Base-by-base conservation (phyloP, 1,140 invertebrate species). In the Drosophila fuyamai region DNA sequence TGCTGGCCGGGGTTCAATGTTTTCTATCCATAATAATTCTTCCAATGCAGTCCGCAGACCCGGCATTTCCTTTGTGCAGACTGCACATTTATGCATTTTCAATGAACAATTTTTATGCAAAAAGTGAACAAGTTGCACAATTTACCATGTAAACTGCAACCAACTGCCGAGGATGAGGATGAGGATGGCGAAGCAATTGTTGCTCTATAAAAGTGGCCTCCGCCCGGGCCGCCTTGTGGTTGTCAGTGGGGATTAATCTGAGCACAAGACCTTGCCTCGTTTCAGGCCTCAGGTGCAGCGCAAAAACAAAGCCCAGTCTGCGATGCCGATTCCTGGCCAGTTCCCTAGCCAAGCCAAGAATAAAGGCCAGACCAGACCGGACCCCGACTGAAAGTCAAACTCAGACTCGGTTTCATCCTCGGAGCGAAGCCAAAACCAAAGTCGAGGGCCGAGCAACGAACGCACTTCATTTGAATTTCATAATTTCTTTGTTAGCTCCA, bases 71-170 rank as follows among this genome's bases (percentile, higher is more conserved):
- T 85, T 85, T 86, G 82, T 83, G 71, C 83, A 76, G 79, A 84
- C 82, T 89, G 84, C 84, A 86, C 83, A 89, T 89, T 89, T 89
- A 89, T 89, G 84, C 84, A 89, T 89, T 89, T 89, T 89, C 85
- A 89, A 89, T 89, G 84, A 89, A 89, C 84, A 89, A 89, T 89
- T 89, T 89, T 89, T 89, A 89, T 89, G 84, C 84, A 89, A 89
- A 89, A 89, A 84, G 84, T 89, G 85, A 89, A 89, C 84, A 89
- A 89, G 84, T 89, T 89, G 84, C 80, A 89, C 84, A 89, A 89
- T 89, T 89, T 89, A 89, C 84, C 84, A 82, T 86, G 79, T 86
- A 79, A 86, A 86, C 68, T 81, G 68, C 65, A 86, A 86, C 68
- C 65, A 66, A 76, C 66, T 63, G 58, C 57, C 44, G 58, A 71